A percentile compares a stretch with the other conserved stretches of the same genome.
These are phyloP conservation scores for Lapara coniferarum DNA, from an alignment of 2,888 invertebrate species.

Conservation along the genomic window DNA sequence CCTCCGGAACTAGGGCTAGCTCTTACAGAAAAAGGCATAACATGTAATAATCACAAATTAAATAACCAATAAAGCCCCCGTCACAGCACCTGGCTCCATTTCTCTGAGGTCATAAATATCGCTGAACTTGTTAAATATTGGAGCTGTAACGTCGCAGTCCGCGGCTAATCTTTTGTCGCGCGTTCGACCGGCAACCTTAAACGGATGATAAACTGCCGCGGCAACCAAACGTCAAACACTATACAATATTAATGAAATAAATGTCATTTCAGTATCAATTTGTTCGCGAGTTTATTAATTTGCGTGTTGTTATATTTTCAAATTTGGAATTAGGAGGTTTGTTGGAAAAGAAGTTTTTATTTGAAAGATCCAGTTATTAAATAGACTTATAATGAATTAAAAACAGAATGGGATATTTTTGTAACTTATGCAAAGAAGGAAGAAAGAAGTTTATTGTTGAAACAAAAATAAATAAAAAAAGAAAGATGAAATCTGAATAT, in stretches of 20 bases:
- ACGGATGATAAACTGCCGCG: constrained; percentile 55
- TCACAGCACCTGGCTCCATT: constrained; percentile 22
- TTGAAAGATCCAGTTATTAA: not conserved
- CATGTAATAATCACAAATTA: not conserved
- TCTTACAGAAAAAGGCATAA: no score
- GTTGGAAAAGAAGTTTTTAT: not conserved
- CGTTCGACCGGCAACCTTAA: constrained; percentile 29
- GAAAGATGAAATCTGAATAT: no score
- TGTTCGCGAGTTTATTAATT: constrained; percentile 1
- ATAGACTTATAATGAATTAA: not conserved
- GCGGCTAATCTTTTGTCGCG: constrained; percentile 50
- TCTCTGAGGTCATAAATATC: constrained; percentile 44
- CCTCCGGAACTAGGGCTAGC: no score
- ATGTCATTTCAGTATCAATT: constrained; percentile 33
- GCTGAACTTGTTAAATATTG: constrained; percentile 56
- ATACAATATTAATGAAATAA: constrained; percentile 24
- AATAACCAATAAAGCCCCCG: not conserved
- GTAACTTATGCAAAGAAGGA: no score
- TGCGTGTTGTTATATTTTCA: not conserved
- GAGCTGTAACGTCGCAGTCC: constrained; percentile 39
- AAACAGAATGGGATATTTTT: not conserved
- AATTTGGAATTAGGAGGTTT: not conserved
- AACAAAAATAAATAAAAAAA: no score
- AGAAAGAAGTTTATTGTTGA: no score
- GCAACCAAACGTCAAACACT: constrained; percentile 2